Evolutionary conservation across 2,113 vertebrate species (phyloP).

Genomic region (Noturus placidus): DNA sequence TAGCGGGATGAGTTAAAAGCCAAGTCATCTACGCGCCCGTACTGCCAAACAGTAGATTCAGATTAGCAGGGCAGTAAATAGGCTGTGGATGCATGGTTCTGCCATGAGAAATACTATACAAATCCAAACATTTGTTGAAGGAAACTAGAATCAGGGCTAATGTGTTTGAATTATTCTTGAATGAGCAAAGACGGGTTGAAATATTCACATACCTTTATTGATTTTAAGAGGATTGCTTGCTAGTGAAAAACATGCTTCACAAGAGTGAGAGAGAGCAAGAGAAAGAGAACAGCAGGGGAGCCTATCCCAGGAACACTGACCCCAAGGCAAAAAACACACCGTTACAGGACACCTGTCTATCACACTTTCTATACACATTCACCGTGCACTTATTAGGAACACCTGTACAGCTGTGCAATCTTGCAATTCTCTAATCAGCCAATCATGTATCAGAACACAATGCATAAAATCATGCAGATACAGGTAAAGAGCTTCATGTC

Average conservation of each 20-base stretch:
- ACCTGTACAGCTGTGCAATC: too few species aligned
- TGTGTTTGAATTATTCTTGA: background rate
- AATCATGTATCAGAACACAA: too few species aligned
- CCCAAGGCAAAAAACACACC: background rate
- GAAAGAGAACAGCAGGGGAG: background rate
- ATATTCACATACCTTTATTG: background rate
- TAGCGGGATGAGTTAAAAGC: conserved; percentile 18
- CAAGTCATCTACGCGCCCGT: background rate
- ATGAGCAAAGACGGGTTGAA: background rate
- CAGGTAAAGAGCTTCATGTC: too few species aligned
- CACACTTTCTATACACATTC: background rate
- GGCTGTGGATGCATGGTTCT: background rate
- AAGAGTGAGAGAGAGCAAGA: background rate
- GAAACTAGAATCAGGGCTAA: background rate
- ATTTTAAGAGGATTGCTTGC: background rate
- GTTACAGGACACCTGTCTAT: background rate
- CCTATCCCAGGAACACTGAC: background rate
- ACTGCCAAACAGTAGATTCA: background rate
- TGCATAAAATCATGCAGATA: too few species aligned
- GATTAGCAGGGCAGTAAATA: background rate
- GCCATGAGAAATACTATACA: background rate
- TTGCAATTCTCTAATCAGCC: too few species aligned
- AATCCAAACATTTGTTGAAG: background rate
- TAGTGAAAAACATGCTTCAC: background rate
- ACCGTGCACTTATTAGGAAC: too few species aligned